Base-by-base conservation (phyloP, 2,888 invertebrate genomes). In the Caenorhabditis doughertyi region DNA sequence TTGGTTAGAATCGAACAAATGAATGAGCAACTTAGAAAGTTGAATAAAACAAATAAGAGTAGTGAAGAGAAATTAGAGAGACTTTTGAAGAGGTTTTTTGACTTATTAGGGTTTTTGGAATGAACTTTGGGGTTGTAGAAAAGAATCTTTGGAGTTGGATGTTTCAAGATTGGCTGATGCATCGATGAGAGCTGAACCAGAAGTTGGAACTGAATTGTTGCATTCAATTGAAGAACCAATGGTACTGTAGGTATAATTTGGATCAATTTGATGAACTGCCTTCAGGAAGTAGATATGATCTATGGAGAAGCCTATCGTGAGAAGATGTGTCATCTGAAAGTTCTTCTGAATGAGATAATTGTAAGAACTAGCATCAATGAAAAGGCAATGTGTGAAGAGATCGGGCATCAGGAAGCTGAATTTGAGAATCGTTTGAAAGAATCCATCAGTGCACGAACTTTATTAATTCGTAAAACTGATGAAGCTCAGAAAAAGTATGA, bases 351-450 rank as follows among this genome's bases (percentile, higher is more conserved):
- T 27, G 83, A 83, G 16, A 83, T 83, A 18, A 79, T 83, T 35
- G 79, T 83, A 7, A 25, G 73, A 49, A 83, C 83, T 3, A 64
- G 74, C 18, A 58, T 83, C 70, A 83, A 83, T 35, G 83, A 83
- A 21, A 83, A 79, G 27, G 83, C 83, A 35, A 83, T 83, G 83
- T 73, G 73, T 5, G 68, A 82, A 60, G 82, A 82, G 49, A 73
- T 82, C 29, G 82, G 82, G 16, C 82, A 82, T 49, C 73, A 79
- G 51, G 82, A 82, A 44, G 67, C 60, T 3, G 82, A 79, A 44
- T 82, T 82, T 25, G 72, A 79, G 55, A 56, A 62, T 29, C 67
- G 82, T 4, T 64, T 82, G 25, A 62, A 55, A 49, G 82, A 79
- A 13, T 55, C 60, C 11, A 82, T 82, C 21, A 32, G 55, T 16